These are phyloP conservation scores for Tor tambroides DNA, from an alignment of 2,113 vertebrate species.

Conservation along the genomic window DNA sequence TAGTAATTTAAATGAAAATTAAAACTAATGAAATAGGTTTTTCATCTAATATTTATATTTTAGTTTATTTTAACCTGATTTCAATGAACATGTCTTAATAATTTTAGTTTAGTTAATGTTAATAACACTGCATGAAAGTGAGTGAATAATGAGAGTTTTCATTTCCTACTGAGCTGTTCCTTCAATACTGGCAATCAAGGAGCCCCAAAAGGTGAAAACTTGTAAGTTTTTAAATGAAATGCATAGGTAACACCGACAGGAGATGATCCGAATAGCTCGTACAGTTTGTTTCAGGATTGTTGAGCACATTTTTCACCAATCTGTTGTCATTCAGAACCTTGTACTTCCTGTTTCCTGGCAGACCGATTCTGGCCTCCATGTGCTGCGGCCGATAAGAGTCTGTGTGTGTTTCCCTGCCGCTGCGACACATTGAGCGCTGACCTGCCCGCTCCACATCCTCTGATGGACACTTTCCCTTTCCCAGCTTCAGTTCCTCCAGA, in stretches of 20 bases:
- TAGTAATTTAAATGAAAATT: too few relatives aligned
- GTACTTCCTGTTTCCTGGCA: slow-evolving; percentile 29
- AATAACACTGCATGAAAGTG: too few relatives aligned
- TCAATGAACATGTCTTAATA: too few relatives aligned
- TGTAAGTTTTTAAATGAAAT: background rate
- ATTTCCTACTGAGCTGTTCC: too few relatives aligned
- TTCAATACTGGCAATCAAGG: too few relatives aligned
- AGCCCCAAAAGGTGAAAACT: background rate
- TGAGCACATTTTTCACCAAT: background rate
- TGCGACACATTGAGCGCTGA: background rate
- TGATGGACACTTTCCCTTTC: background rate
- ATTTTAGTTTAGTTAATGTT: too few relatives aligned
- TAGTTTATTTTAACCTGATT: too few relatives aligned
- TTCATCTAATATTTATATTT: too few relatives aligned
- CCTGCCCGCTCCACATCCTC: background rate
- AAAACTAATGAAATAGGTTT: too few relatives aligned
- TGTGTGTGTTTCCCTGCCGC: background rate
- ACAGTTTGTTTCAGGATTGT: background rate
- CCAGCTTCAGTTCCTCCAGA: background rate
- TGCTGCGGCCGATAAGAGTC: slow-evolving; percentile 3
- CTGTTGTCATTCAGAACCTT: background rate
- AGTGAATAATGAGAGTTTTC: too few relatives aligned
- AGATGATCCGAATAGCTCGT: background rate
- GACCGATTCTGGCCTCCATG: background rate
- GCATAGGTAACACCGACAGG: background rate